These are phyloP conservation scores for Nibea coibor DNA, from an alignment of 2,113 vertebrate species.

Conservation along the genomic window DNA sequence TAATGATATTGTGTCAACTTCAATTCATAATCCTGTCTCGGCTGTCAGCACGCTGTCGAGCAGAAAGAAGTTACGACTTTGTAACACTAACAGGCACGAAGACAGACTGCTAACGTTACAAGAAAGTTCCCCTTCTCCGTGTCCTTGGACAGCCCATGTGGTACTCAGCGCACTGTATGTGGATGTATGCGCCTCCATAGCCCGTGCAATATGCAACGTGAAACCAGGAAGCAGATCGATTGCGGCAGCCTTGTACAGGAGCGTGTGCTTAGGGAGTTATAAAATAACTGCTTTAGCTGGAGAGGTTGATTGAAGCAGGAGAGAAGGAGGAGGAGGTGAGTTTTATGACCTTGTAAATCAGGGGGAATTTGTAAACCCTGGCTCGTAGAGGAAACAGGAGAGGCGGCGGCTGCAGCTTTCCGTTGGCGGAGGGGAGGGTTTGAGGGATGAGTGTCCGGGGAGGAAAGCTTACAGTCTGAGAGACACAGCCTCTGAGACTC, in stretches of 20 bases:
- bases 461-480: not conserved
- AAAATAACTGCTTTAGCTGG: constrained; percentile 62
- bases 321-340: constrained; percentile 36
- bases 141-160: not conserved
- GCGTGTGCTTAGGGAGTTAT: constrained; percentile 41
- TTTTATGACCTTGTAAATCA: constrained; percentile 78
- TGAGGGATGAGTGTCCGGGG: constrained; percentile 38
- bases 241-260: constrained; percentile 27
- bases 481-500: not conserved
- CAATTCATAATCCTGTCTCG: not conserved
- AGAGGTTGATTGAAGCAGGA: constrained; percentile 60
- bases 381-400: constrained; percentile 58
- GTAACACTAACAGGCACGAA: constrained; percentile 1
- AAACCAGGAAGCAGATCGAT: constrained; percentile 49
- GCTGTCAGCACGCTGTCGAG: constrained; percentile 11
- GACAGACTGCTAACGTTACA: constrained; percentile 2
- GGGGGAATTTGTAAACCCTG: constrained; percentile 72
- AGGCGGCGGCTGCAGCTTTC: constrained; percentile 36
- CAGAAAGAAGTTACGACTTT: not conserved
- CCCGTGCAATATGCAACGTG: constrained; percentile 5
- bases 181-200: not conserved
- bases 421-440: constrained; percentile 13
- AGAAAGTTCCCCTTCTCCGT: not conserved
- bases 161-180: not conserved
- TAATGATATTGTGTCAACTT: constrained; percentile 36